A percentile compares a stretch with the other conserved stretches of the same genome.
Conservation (phyloP, 2,797 vertebrate genomes). For the Setipinna tenuifilis region DNA sequence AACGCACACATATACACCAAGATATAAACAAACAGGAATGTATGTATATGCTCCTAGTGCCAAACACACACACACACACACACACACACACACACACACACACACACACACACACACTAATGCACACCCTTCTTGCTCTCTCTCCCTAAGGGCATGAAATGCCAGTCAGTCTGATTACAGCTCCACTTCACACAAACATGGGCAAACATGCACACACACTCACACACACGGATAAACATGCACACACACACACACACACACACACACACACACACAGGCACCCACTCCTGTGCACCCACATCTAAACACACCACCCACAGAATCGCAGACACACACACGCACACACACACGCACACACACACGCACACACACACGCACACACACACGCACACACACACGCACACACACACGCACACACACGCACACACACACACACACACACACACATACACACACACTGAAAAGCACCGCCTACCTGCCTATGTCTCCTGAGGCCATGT, state of each 20-base stretch:
- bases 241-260: background rate
- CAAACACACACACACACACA: background rate
- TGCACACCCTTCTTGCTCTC: slow-evolving; percentile 47
- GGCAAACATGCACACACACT: background rate
- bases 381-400: too few species aligned
- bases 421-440: too few species aligned
- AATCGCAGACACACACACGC: slow-evolving; percentile 13
- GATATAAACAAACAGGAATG: too few species aligned
- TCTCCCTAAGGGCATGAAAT: slow-evolving; percentile 41
- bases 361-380: too few species aligned
- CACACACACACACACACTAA: slow-evolving; percentile 32
- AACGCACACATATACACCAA: too few species aligned
- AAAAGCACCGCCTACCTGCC: background rate
- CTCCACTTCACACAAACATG: background rate
- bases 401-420: too few species aligned
- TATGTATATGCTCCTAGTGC: too few species aligned
- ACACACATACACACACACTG: background rate
- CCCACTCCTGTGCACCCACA: background rate
- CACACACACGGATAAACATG: background rate
- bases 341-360: too few species aligned
- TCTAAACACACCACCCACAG: background rate
- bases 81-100: slow-evolving; percentile 38
- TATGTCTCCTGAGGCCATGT: background rate
- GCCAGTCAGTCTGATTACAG: slow-evolving; percentile 10
- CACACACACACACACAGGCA: too few species aligned